Percentiles rank a stretch among this genome's conserved stretches.
Evolutionary conservation across 2,888 invertebrate species (phyloP).

Genomic region (Diogma glabrata): DNA sequence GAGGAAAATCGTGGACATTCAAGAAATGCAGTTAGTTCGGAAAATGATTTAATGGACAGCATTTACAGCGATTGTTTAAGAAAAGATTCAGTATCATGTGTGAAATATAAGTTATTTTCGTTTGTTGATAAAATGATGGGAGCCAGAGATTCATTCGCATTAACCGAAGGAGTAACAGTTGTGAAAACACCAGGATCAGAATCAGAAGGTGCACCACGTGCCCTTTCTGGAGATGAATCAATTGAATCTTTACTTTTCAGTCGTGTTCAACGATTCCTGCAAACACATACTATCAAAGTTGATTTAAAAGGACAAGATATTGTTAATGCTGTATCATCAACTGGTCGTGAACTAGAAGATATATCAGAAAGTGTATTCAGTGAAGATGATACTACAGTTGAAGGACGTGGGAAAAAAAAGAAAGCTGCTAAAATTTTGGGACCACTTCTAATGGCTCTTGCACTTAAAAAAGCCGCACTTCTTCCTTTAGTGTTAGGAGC

Average conservation of each 20-base stretch:
- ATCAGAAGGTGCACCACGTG: slow-evolving; percentile 64
- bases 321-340: slow-evolving; percentile 64
- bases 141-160: slow-evolving; percentile 65
- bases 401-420: slow-evolving; percentile 71
- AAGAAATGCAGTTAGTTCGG: slow-evolving; percentile 50
- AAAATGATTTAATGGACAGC: slow-evolving; percentile 67
- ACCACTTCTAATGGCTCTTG: slow-evolving; percentile 61
- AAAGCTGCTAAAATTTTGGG: slow-evolving; percentile 69
- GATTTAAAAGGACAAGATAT: slow-evolving; percentile 78
- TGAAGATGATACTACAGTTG: slow-evolving; percentile 48
- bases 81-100: slow-evolving; percentile 73
- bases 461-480: slow-evolving; percentile 66
- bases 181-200: slow-evolving; percentile 60
- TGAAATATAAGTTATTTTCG: slow-evolving; percentile 77
- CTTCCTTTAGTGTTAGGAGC: slow-evolving; percentile 68
- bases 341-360: slow-evolving; percentile 69
- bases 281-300: slow-evolving; percentile 69
- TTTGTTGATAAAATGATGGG: slow-evolving; percentile 76
- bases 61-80: slow-evolving; percentile 66
- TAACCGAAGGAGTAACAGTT: slow-evolving; percentile 74
- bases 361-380: slow-evolving; percentile 52
- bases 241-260: slow-evolving; percentile 52
- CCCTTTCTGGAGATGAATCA: slow-evolving; percentile 50
- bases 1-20: slow-evolving; percentile 49
- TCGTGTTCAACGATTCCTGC: slow-evolving; percentile 63